Conservation (phyloP, 2,113 vertebrate species). For the Lophotis ruficrista region DNA sequence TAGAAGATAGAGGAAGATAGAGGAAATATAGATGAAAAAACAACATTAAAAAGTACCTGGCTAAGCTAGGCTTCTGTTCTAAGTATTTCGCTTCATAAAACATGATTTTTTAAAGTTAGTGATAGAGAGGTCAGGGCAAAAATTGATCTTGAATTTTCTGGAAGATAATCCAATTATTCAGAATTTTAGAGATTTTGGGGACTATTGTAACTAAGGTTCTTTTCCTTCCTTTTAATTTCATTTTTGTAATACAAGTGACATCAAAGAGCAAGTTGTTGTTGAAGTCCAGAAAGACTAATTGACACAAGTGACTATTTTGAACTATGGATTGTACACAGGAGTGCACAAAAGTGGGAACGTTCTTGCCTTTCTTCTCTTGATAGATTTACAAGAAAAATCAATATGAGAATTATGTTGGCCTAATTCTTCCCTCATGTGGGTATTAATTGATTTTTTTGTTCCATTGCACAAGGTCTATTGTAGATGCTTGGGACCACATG, state of each 20-base stretch:
- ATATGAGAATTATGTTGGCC: not conserved
- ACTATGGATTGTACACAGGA: not conserved
- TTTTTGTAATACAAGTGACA: not conserved
- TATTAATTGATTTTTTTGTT: not conserved
- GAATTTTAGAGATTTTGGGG: not conserved
- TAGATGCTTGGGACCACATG: not conserved
- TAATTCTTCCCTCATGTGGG: not conserved
- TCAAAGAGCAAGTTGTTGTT: not conserved
- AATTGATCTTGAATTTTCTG: not conserved
- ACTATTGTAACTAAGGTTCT: not conserved
- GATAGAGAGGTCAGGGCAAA: not conserved
- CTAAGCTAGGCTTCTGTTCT: not conserved
- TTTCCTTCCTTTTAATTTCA: not conserved
- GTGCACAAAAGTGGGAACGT: not conserved
- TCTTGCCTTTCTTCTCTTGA: not conserved
- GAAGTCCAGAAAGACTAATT: not conserved
- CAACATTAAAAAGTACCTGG: not conserved
- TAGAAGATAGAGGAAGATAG: not conserved
- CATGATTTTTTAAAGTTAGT: not conserved
- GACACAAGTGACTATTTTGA: not conserved
- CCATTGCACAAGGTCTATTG: not conserved
- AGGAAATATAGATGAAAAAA: not conserved
- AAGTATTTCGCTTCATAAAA: not conserved
- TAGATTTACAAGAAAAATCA: not conserved
- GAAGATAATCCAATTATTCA: not conserved